Evolutionary conservation across 2,888 invertebrate species (phyloP).

Genomic region (Drosophila monieri): DNA sequence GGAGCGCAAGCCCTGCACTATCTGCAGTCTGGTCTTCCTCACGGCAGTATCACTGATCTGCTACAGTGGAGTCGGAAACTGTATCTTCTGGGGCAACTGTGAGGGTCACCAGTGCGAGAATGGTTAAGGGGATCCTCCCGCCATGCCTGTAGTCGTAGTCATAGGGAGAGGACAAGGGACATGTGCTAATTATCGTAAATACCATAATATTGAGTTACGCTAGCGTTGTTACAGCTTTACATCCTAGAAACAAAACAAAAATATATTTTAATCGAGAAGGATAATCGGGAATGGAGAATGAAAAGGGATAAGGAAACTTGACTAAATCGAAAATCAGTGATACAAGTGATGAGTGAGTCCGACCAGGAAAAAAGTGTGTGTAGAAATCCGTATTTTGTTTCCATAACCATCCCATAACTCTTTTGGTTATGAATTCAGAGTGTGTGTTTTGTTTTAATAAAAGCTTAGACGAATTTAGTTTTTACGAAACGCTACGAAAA

Average conservation of each 20-base stretch:
- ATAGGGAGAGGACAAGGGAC: constrained; percentile 31
- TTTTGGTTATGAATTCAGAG: constrained; percentile 21
- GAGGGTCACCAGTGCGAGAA: constrained; percentile 87
- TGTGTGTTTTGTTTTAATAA: constrained; percentile 28
- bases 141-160: constrained; percentile 30
- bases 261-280: background rate
- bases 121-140: constrained; percentile 70
- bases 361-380: constrained; percentile 42
- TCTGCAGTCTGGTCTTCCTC: constrained; percentile 97
- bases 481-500: constrained; percentile 40
- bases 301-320: constrained; percentile 35
- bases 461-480: constrained; percentile 39
- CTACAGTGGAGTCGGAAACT: constrained; percentile 97
- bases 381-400: constrained; percentile 25
- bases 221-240: constrained; percentile 60
- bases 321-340: constrained; percentile 58
- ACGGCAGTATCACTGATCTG: constrained; percentile 97
- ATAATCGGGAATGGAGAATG: background rate
- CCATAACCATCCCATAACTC: constrained; percentile 9
- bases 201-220: constrained; percentile 41
- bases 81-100: constrained; percentile 95
- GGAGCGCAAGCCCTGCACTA: constrained; percentile 98
- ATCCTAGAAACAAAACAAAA: constrained; percentile 31
- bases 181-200: constrained; percentile 27
- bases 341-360: constrained; percentile 68